These are phyloP conservation scores for Adelges cooleyi DNA, from an alignment of 1,140 invertebrate species.

Conservation along the genomic window DNA sequence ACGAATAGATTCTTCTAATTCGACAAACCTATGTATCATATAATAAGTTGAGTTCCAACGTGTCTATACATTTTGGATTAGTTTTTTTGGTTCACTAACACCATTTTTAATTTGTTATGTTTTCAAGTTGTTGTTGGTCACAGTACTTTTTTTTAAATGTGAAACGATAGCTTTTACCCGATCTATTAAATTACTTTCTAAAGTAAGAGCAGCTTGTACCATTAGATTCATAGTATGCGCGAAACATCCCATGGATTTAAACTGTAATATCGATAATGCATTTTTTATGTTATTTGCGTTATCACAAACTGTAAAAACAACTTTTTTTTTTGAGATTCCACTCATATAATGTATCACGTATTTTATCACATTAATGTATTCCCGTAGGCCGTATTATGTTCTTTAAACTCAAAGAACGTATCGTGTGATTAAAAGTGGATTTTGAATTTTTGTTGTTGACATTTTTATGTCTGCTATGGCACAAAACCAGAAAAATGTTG, in stretches of 20 bases:
- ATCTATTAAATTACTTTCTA: not conserved
- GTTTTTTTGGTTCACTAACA: not conserved
- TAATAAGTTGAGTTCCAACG: not conserved
- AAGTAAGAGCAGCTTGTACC: not conserved
- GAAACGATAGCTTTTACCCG: not conserved
- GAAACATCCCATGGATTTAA: not conserved
- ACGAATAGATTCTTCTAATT: not conserved
- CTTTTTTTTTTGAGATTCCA: not conserved
- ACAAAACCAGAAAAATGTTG: too few relatives aligned
- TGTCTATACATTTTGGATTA: not conserved
- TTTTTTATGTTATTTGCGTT: too few relatives aligned
- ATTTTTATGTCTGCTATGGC: too few relatives aligned
- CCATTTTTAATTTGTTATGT: not conserved
- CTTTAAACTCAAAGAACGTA: too few relatives aligned
- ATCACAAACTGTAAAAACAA: not conserved
- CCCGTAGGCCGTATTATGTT: too few relatives aligned
- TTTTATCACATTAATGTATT: too few relatives aligned
- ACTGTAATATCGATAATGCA: not conserved
- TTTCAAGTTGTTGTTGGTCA: not conserved
- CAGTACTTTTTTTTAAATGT: not conserved
- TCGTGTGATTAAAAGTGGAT: too few relatives aligned
- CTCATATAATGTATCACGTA: too few relatives aligned
- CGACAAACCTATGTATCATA: slow-evolving; percentile 2
- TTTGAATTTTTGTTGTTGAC: too few relatives aligned
- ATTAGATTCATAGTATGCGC: not conserved